phyloP scores from a whole-genome alignment of 2,888 invertebrate species.

The Unio delphinus region DNA sequence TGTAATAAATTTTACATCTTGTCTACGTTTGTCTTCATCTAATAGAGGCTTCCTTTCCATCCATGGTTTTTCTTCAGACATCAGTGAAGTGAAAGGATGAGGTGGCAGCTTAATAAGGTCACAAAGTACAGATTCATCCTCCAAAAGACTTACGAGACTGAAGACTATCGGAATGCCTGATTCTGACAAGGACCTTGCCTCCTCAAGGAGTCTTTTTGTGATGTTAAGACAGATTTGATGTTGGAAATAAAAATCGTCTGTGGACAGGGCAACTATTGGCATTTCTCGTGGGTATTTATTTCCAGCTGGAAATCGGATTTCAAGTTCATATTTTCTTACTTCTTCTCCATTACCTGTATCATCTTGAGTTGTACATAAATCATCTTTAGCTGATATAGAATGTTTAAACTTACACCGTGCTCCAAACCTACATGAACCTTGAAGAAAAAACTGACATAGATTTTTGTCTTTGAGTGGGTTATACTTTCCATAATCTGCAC shows the following conservation, averaged over 20 bases:
- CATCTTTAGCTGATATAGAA: slow-evolving; percentile 12
- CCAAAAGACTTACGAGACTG: slow-evolving; percentile 58
- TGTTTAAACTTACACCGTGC: slow-evolving; percentile 49
- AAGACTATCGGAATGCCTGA: slow-evolving; percentile 57
- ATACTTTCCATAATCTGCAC: too few relatives aligned
- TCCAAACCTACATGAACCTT: slow-evolving; percentile 62
- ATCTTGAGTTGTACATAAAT: slow-evolving; percentile 11
- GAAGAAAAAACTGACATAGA: slow-evolving; percentile 54
- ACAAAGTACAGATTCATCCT: slow-evolving; percentile 51
- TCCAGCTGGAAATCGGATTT: slow-evolving; percentile 59
- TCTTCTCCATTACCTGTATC: slow-evolving; percentile 8
- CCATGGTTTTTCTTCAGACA: slow-evolving; percentile 22
- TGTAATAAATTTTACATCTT: neutral
- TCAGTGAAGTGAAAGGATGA: slow-evolving; percentile 44
- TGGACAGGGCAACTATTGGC: slow-evolving; percentile 61
- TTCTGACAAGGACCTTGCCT: slow-evolving; percentile 49
- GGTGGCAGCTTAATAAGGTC: slow-evolving; percentile 43
- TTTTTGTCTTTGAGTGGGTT: slow-evolving; percentile 10
- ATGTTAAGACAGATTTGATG: slow-evolving; percentile 57
- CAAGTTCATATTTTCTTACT: slow-evolving; percentile 48
- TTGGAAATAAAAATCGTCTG: slow-evolving; percentile 45
- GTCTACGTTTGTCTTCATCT: slow-evolving; percentile 1
- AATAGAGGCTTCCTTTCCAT: slow-evolving; percentile 2
- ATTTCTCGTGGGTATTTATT: slow-evolving; percentile 60
- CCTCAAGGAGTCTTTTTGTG: slow-evolving; percentile 47